phyloP scores from a whole-genome alignment of 2,888 invertebrate species.

The Lasioglossum marginatum region DNA sequence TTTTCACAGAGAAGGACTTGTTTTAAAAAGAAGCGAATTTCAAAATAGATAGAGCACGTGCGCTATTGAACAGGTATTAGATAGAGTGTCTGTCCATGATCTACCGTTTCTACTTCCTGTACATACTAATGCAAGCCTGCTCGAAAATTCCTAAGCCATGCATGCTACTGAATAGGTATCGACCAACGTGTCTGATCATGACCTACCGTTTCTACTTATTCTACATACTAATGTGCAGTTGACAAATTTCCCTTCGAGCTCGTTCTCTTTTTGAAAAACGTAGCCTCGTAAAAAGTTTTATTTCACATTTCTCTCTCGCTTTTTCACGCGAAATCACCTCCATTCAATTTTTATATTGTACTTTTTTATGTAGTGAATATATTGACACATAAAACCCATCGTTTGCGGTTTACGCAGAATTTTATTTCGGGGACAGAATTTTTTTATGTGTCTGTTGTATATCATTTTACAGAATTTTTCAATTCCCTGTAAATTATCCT shows the following conservation, averaged over 20 bases:
- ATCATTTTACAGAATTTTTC: not conserved
- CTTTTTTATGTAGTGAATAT: not conserved
- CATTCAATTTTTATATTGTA: not conserved
- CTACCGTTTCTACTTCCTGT: constrained; percentile 2
- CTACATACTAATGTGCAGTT: constrained; percentile 2
- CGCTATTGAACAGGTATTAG: not conserved
- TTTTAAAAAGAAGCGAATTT: not conserved
- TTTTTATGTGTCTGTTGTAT: not conserved
- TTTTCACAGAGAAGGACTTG: not conserved
- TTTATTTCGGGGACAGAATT: not conserved
- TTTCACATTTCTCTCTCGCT: not conserved
- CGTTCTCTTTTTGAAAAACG: not conserved
- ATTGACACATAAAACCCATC: not conserved
- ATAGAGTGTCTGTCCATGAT: not conserved
- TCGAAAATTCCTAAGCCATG: constrained; percentile 11
- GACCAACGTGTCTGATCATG: constrained; percentile 6
- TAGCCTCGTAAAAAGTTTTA: not conserved
- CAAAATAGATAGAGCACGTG: not conserved
- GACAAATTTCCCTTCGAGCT: not conserved
- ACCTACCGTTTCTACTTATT: constrained; percentile 5
- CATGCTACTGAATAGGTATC: not conserved
- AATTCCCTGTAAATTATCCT: not conserved
- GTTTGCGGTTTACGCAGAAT: not conserved
- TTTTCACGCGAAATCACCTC: not conserved
- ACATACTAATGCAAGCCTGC: not conserved